These are phyloP conservation scores for western clawed frog (Xenopus tropicalis) DNA, from an alignment of 2,113 vertebrate genomes.

Conservation along the genomic window UCB_Xtro_10.0 CM004451.2:20871501-20872000, in stretches of 20 bases:
- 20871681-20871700: conserved; percentile 7
- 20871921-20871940: background rate
- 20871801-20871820: background rate
- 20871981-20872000: background rate
- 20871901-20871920: background rate
- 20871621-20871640: background rate
- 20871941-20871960: background rate
- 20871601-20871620: background rate
- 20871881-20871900: background rate
- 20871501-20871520: background rate
- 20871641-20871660: conserved; percentile 22
- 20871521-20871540: too few relatives aligned
- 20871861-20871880: background rate
- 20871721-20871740: background rate
- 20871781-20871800: background rate
- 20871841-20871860: background rate
- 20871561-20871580: background rate
- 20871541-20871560: too few relatives aligned
- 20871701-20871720: conserved; percentile 9
- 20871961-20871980: background rate
- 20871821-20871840: background rate
- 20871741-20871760: background rate
- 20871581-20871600: background rate
- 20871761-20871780: background rate
- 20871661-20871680: conserved; percentile 10